These are phyloP conservation scores for Eulemur coronatus DNA, from an alignment of 2,797 vertebrate species.

Conservation along the genomic window DNA sequence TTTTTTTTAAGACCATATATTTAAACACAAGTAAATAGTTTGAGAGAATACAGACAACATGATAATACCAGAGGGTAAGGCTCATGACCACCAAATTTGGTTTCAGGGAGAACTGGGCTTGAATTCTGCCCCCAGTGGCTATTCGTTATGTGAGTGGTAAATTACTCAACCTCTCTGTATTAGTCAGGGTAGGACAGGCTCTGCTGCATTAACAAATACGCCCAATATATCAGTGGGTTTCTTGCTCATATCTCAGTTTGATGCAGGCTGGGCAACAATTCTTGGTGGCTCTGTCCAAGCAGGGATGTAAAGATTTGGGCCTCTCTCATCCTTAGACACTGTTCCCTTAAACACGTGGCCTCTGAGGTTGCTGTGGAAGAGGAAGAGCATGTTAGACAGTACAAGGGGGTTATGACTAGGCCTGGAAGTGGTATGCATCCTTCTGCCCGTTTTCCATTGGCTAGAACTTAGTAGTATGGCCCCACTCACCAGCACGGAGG, in stretches of 20 bases:
- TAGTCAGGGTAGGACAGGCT: background rate
- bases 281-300: background rate
- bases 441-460: background rate
- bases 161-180: background rate
- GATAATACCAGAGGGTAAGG: background rate
- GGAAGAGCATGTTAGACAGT: background rate
- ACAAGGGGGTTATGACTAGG: background rate
- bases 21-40: slow-evolving; percentile 23
- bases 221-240: background rate
- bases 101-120: background rate
- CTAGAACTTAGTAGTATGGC: no score
- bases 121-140: background rate
- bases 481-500: background rate
- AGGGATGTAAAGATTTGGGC: background rate
- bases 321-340: background rate
- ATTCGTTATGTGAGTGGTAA: background rate
- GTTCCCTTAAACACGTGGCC: background rate
- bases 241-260: background rate
- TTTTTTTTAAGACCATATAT: background rate
- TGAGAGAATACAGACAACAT: background rate
- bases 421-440: background rate
- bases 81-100: background rate
- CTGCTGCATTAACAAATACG: background rate
- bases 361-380: background rate
- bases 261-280: background rate